These are phyloP conservation scores for Epicampocera succincta DNA, from an alignment of 2,888 invertebrate species.

Conservation along the genomic window DNA sequence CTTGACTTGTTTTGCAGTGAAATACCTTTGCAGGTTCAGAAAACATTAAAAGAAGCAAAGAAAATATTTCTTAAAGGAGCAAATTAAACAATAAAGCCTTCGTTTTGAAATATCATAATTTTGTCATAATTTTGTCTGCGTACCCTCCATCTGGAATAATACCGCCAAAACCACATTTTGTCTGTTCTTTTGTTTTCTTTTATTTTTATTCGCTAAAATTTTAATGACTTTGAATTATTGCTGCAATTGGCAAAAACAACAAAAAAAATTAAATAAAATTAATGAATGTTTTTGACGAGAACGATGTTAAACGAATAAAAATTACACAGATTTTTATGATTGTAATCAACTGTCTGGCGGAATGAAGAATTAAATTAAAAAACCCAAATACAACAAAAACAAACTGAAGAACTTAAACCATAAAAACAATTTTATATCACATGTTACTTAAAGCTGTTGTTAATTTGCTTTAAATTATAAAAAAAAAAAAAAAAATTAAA, in stretches of 20 bases:
- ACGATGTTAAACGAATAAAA: slow-evolving; percentile 42
- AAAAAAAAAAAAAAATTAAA: slow-evolving; percentile 38
- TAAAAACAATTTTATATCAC: slow-evolving; percentile 54
- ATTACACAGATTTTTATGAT: slow-evolving; percentile 61
- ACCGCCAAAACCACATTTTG: slow-evolving; percentile 6
- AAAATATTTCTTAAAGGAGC: no score
- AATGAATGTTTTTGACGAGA: slow-evolving; percentile 34
- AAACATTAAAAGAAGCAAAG: no score
- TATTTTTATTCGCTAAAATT: slow-evolving; percentile 11
- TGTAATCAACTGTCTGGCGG: slow-evolving; percentile 30
- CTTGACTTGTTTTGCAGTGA: no score
- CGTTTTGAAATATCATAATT: no score
- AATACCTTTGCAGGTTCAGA: no score
- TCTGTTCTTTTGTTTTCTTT: not conserved
- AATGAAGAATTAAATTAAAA: slow-evolving; percentile 36
- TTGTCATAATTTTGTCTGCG: not conserved
- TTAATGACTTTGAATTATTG: slow-evolving; percentile 42
- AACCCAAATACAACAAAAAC: slow-evolving; percentile 8
- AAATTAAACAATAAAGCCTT: no score
- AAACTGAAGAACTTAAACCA: slow-evolving; percentile 50
- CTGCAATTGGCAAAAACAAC: slow-evolving; percentile 33
- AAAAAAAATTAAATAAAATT: slow-evolving; percentile 38
- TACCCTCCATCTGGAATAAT: slow-evolving; percentile 3
- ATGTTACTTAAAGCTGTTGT: slow-evolving; percentile 65
- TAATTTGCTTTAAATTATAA: slow-evolving; percentile 65